Evolutionary conservation across 2,113 vertebrate species (phyloP).

Genomic region (Salvelinus alpinus): DNA sequence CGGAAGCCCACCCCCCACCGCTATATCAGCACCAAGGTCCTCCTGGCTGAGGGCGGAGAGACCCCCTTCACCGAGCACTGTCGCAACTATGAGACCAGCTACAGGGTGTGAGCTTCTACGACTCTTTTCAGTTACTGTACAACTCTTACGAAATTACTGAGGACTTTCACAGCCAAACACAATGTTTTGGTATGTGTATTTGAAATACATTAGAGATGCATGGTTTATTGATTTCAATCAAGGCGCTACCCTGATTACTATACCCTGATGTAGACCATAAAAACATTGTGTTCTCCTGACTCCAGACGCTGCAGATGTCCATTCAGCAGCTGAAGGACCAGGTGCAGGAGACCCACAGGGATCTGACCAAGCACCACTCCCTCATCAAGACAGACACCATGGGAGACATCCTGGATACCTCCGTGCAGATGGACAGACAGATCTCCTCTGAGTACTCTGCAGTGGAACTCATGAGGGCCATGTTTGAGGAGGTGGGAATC

Average conservation of each 20-base stretch:
- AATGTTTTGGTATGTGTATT: too few species aligned
- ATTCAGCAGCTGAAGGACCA: conserved; percentile 83
- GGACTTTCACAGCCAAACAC: too few species aligned
- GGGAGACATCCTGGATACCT: conserved; percentile 77
- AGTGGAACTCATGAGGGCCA: conserved; percentile 72
- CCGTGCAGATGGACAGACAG: conserved; percentile 62
- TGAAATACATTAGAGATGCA: too few species aligned
- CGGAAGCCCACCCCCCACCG: conserved; percentile 74
- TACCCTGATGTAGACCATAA: too few species aligned
- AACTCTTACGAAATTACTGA: background rate
- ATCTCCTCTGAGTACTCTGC: conserved; percentile 74
- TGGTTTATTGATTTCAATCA: too few species aligned
- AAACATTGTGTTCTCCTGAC: background rate
- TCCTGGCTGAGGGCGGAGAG: conserved; percentile 76
- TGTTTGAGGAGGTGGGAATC: conserved; percentile 78
- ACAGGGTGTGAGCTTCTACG: conserved; percentile 61
- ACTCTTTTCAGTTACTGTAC: background rate
- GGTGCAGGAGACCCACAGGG: conserved; percentile 82
- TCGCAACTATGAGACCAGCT: conserved; percentile 77
- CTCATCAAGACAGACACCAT: conserved; percentile 82
- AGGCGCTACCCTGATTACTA: too few species aligned
- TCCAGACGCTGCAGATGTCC: conserved; percentile 76
- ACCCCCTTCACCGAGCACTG: conserved; percentile 80
- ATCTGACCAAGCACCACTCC: conserved; percentile 85
- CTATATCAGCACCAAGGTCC: conserved; percentile 83